phyloP scores from a whole-genome alignment of 1,140 invertebrate genomes.

The Microplitis mediator region DNA sequence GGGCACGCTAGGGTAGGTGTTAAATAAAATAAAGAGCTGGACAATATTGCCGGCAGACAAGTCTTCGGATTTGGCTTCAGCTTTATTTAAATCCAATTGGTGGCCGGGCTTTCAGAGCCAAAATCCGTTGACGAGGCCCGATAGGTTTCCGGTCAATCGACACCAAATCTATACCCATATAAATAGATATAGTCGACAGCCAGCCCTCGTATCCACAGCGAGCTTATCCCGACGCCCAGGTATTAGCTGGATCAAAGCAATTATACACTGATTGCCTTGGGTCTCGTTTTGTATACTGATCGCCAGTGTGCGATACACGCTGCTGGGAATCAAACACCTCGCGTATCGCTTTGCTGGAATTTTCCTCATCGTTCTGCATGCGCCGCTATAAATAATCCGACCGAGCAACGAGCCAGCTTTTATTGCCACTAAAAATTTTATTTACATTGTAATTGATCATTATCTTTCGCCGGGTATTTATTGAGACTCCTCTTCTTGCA shows the following conservation, averaged over 20 bases:
- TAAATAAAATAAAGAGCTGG: slow-evolving; percentile 7
- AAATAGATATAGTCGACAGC: not conserved
- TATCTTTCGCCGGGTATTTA: no score
- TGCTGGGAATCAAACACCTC: no score
- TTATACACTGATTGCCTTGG: slow-evolving; percentile 9
- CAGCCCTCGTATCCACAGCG: not conserved
- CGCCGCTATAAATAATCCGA: no score
- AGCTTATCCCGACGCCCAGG: not conserved
- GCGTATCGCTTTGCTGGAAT: no score
- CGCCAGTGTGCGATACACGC: not conserved
- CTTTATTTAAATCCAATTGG: not conserved
- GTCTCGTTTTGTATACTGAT: not conserved
- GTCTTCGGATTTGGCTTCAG: not conserved
- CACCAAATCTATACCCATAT: not conserved
- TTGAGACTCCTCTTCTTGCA: no score
- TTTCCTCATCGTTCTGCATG: no score
- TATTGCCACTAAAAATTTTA: no score
- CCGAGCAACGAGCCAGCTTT: no score
- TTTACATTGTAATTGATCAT: no score
- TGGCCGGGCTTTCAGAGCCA: not conserved
- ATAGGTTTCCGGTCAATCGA: slow-evolving; percentile 18
- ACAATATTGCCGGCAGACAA: not conserved
- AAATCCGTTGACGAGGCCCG: slow-evolving; percentile 12
- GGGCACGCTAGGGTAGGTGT: not conserved
- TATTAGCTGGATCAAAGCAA: slow-evolving; percentile 14